phyloP scores from a whole-genome alignment of 2,113 vertebrate genomes.

The Oceanodroma tethys region DNA sequence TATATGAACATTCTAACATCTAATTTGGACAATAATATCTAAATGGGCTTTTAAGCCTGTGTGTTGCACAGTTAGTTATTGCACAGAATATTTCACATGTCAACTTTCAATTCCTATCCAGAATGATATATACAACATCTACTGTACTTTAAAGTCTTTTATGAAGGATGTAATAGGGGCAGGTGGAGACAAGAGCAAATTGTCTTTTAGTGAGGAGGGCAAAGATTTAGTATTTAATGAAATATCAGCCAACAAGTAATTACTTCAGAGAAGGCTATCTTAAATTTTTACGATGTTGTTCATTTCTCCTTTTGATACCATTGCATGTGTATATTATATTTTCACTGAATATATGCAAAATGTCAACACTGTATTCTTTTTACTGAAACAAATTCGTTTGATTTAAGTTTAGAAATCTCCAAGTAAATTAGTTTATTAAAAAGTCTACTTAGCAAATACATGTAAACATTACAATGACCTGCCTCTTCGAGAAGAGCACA shows the following conservation, averaged over 20 bases:
- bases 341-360: neutral
- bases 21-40: neutral
- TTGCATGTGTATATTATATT: neutral
- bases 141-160: neutral
- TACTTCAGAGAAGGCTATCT: neutral
- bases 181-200: neutral
- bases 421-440: neutral
- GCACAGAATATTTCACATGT: neutral
- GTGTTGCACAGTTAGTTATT: neutral
- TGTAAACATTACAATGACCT: neutral
- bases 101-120: neutral
- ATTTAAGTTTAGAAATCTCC: neutral
- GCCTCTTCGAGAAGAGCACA: neutral
- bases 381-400: neutral
- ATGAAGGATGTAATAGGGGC: neutral
- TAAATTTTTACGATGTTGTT: neutral
- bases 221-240: constrained; percentile 26
- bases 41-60: neutral
- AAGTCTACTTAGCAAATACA: neutral
- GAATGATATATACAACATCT: neutral
- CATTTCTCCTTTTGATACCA: neutral
- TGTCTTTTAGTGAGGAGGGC: neutral
- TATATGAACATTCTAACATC: neutral
- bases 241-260: neutral
- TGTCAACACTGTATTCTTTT: neutral